Evolutionary conservation across 2,888 invertebrate genomes (phyloP), one percentile per base, ranked within the genome.

Genomic region (Tricholauxania praeusta): DNA sequence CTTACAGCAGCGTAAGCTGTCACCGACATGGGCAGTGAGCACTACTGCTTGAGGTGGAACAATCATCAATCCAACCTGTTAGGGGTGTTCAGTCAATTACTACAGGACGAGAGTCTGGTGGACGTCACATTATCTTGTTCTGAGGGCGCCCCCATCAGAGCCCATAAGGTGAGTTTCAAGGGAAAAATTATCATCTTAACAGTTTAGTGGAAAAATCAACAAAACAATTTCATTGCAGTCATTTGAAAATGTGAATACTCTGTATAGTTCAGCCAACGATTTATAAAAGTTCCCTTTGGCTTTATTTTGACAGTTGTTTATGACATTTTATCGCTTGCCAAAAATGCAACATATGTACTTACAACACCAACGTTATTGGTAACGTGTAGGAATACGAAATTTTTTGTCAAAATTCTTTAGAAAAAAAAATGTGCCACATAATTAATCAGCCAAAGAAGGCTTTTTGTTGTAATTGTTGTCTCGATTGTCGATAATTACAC

Each of bases 41-140:
- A 96, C 91, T 96, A 96, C 93, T 96, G 96, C 92, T 93, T 96
- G 92, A 95, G 96, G 94, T 96, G 96, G 96, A 96, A 96, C 93
- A 96, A 96, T 95, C 96, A 96, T 95, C 96, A 96, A 93, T 95
- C 94, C 92, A 96, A 96, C 93, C 93, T 96, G 92, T 93, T 96
- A 92, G 96, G 95, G 90, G 96, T 96, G 89, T 96, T 96, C 92
- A 96, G 95, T 92, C 96, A 96, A 92, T 93, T 96, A 90, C 91
- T 96, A 88, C 94, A 95, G 91, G 95, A 96, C 93, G 96, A 96
- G 91, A 94, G 95, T 90, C 92, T 96, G 90, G 96, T 96, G 88
- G 96, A 96, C 93, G 96, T 96, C 89, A 96, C 96, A 89, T 93
- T 96, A 90, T 95, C 96, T 91, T 96, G 96, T 91, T 94, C 95